Base-by-base conservation (phyloP, 1,140 invertebrate genomes). In the Polypedilum vanderplanki region DNA sequence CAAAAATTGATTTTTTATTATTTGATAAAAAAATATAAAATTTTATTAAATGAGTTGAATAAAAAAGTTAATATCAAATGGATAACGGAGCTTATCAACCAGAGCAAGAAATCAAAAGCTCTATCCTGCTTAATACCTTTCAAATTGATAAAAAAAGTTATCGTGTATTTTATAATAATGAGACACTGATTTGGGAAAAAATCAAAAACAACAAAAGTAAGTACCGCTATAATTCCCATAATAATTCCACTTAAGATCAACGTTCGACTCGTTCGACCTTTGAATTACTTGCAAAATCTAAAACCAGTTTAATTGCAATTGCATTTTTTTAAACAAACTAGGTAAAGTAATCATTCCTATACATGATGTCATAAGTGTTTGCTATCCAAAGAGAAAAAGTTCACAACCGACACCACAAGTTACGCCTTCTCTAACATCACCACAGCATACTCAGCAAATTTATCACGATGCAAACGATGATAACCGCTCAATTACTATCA, bases 181-280 rank as follows among this genome's bases (percentile, higher is more conserved):
- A 86, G 75, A 86, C 84, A 40, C 80, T 90, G 74, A 86, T 88
- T 24, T 90, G 88, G 88, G 88, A 90, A 77, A 87, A 86, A 15
- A 85, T 87, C 78, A 86, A 87, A 70, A 84, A 75, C 20, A 40
- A 41, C 1, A 41, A 84, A 76, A 84, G 86, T 87, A 83, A 86
- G 85, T 84, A n/a, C 40, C 22, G 41, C 70, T 33, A 40, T 65
- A 18, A 20, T 73, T 46, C 33, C 40, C 20, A 74, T 46, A 18
- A 12, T 18, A 75, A 24, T 74, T 73, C 12, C 20, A 75, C 24
- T 40, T 57, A 10, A 64, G 17, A 64, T 2, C 41, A 73, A 40
- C 18, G 9, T 22, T 22, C 10, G 9, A 65, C 15, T 33, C 10
- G 1, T 8, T 18, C 41, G 40, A n/a, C 18, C 18, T 57, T 33